A percentile compares a stretch with the other conserved stretches of the same genome.
Evolutionary conservation across 2,113 vertebrate genomes (phyloP).

Genomic region (Pituophis catenifer): DNA sequence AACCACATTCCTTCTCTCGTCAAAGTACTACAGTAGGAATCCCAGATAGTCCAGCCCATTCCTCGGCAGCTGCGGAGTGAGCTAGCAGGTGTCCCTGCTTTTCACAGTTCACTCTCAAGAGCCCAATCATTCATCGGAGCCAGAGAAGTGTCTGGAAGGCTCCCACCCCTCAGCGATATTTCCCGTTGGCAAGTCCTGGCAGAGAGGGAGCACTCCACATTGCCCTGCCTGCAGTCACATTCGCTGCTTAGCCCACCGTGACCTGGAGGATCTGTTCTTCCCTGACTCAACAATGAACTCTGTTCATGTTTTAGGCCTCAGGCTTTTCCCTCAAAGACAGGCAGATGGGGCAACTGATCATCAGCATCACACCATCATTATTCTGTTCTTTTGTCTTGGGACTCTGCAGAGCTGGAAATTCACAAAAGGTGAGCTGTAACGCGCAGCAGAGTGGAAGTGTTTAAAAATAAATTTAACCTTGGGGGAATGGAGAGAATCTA

Average conservation of each 20-base stretch:
- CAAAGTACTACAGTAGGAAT: not conserved
- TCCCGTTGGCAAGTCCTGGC: slow-evolving; percentile 12
- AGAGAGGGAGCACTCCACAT: not conserved
- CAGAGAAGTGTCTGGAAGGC: not conserved
- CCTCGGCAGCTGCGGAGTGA: not conserved
- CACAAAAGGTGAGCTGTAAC: not conserved
- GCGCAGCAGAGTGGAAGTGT: not conserved
- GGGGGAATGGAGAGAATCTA: not conserved
- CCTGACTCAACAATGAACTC: not conserved
- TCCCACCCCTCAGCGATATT: not conserved
- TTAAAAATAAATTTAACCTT: not conserved
- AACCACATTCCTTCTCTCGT: not conserved
- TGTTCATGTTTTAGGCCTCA: not conserved
- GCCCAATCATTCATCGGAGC: slow-evolving; percentile 1
- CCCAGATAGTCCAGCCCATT: not conserved
- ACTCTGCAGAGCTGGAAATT: not conserved
- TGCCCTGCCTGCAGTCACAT: not conserved
- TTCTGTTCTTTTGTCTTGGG: not conserved
- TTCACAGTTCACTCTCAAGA: not conserved
- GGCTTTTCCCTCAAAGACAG: not conserved
- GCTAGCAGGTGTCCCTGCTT: slow-evolving; percentile 4
- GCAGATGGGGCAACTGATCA: not conserved
- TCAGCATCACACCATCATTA: not conserved
- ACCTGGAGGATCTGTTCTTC: not conserved
- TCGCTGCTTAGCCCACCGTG: not conserved